Evolutionary conservation across 35 echinoderm and acorn worm species (phyloP).

Genomic region (Ptychodera flava): DNA sequence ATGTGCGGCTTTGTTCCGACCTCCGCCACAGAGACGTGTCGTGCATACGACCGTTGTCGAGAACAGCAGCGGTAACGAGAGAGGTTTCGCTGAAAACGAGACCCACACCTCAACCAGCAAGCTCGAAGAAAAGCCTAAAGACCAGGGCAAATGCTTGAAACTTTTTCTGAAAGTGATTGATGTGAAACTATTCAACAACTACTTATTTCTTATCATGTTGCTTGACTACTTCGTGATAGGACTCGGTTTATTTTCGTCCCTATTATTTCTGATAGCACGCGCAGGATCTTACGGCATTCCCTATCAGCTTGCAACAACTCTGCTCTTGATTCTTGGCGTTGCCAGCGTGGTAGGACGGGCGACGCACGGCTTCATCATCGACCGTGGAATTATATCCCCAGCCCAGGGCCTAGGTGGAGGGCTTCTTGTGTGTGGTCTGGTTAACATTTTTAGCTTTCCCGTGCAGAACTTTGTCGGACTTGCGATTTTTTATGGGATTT

Average conservation of each 20-base stretch:
- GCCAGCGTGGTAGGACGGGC: constrained; percentile 70
- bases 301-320: constrained; percentile 50
- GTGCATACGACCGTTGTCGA: too few relatives aligned
- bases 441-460: constrained; percentile 44
- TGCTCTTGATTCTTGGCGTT: constrained; percentile 61
- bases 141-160: not conserved
- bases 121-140: not conserved
- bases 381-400: constrained; percentile 54
- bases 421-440: constrained; percentile 25
- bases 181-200: constrained; percentile 59
- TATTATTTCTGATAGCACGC: constrained; percentile 77
- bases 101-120: too few relatives aligned
- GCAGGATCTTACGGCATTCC: constrained; percentile 57
- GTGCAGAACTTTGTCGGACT: constrained; percentile 36
- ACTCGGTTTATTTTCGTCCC: constrained; percentile 79
- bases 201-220: constrained; percentile 60
- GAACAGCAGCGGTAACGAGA: not conserved
- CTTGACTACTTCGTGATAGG: constrained; percentile 67
- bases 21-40: constrained; percentile 30
- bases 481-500: constrained; percentile 31
- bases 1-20: constrained; percentile 63
- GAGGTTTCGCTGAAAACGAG: too few relatives aligned
- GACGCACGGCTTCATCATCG: constrained; percentile 57
- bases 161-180: constrained; percentile 25
- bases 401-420: constrained; percentile 44